Evolutionary conservation across 1,140 invertebrate genomes (phyloP).

Genomic region (Ooceraea biroi): DNA sequence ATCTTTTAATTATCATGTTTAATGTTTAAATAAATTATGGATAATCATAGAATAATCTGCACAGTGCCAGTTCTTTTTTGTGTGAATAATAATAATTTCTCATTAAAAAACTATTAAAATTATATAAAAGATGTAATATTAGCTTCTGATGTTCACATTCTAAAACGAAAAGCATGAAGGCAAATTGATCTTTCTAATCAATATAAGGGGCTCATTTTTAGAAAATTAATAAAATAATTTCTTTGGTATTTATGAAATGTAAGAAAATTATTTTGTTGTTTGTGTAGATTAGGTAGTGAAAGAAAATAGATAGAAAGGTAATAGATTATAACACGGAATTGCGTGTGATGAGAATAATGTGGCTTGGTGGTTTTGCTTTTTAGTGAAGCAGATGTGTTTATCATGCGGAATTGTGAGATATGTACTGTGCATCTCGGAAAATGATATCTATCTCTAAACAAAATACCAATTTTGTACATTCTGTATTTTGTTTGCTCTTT

Average conservation of each 20-base stretch:
- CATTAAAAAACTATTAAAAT: not conserved
- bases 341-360: not conserved
- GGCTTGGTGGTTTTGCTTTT: not conserved
- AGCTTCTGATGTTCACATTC: not conserved
- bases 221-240: too few relatives aligned
- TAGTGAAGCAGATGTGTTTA: not conserved
- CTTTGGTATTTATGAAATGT: not conserved
- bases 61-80: conserved; percentile 10
- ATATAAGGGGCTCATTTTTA: not conserved
- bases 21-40: conserved; percentile 11
- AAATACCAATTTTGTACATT: conserved; percentile 15
- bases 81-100: not conserved
- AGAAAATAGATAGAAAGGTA: too few relatives aligned
- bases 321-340: too few relatives aligned
- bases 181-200: not conserved
- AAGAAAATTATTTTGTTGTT: not conserved
- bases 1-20: not conserved
- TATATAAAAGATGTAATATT: not conserved
- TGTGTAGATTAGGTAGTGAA: conserved; percentile 3
- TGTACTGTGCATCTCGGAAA: conserved; percentile 11
- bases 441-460: not conserved
- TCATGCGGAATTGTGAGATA: conserved; percentile 4
- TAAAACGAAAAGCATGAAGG: not conserved
- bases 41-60: conserved; percentile 20
- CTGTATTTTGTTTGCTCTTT: conserved; percentile 23